A percentile compares a stretch with the other conserved stretches of the same genome.
phyloP scores from a whole-genome alignment of 2,888 invertebrate genomes.

The Latrodectus hesperus region DNA sequence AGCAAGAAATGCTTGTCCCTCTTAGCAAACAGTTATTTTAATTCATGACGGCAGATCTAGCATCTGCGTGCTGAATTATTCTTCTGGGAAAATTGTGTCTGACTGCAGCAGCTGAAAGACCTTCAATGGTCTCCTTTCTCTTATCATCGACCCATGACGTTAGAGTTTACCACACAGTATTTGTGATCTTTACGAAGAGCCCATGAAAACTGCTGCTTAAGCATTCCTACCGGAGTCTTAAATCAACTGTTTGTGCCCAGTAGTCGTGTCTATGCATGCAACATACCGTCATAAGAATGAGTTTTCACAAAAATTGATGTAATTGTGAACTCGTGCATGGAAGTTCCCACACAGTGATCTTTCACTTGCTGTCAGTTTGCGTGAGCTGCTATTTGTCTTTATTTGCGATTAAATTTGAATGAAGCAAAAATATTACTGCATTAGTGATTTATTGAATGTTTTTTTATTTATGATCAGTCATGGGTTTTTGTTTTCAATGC shows the following conservation, averaged over 20 bases:
- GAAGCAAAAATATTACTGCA: too few species aligned
- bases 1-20: neutral
- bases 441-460: too few species aligned
- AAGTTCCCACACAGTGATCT: neutral
- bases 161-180: neutral
- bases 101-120: neutral
- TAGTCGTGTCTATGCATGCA: neutral
- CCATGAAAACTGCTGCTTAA: neutral
- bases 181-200: neutral
- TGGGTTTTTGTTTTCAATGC: too few species aligned
- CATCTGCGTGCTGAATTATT: neutral
- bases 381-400: neutral
- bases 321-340: neutral
- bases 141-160: neutral
- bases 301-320: neutral
- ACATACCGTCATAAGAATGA: neutral
- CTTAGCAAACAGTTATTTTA: neutral
- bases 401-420: too few species aligned
- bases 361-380: neutral
- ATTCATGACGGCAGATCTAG: neutral
- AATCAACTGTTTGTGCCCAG: neutral
- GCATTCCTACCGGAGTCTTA: neutral
- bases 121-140: neutral
- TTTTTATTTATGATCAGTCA: too few species aligned
- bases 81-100: neutral